Base-by-base conservation (phyloP, 2,888 invertebrate genomes). In the Polyommatus iphigenia region DNA sequence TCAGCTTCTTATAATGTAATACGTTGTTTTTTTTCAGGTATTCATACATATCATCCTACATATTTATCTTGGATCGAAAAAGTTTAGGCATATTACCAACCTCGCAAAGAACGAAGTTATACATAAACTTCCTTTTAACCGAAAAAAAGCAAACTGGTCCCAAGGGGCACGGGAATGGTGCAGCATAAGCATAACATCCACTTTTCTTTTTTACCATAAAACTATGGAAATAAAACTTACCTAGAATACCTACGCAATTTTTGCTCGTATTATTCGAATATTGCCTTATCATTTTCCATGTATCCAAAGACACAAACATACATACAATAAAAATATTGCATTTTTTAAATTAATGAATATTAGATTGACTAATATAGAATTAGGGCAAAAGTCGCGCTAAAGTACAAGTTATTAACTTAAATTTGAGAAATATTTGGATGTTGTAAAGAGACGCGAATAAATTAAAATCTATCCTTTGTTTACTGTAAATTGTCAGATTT, bases 401-500 rank as follows among this genome's bases (percentile, higher is more conserved):
- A 59, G 6, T 18, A 6, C 15, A 50, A 50, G 15, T 15, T 46
- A 46, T 46, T 46, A 46, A 8, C 50, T 4, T 15, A 4, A 50
- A 59, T 59, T 20, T 59, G 20, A 59, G 59, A n/a, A 59, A 20
- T 20, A 7, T 59, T 59, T 59, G 2, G 54, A 54, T 4, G 50
- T 29, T 15, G 5, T 29, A 13, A 50, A 20, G 73, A 36, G 20
- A 13, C 13, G 3, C n/a, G 1, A 41, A 20, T 32, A 41, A 46
- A 73, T 73, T 24, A 6, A 75, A 75, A 75, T 46, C 73, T 46
- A 0, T 24, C 15, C 41, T 46, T 73, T 73, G 73, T 46, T 73
- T 67, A 18, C 20, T 5, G 32, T 46, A 13, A 73, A 73, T 73
- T 46, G 46, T 32, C 73, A 73, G n/a, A 73, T 73, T 50, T 41